These are phyloP conservation scores for Galeruca laticollis DNA, from an alignment of 2,888 invertebrate species.

Conservation along the genomic window DNA sequence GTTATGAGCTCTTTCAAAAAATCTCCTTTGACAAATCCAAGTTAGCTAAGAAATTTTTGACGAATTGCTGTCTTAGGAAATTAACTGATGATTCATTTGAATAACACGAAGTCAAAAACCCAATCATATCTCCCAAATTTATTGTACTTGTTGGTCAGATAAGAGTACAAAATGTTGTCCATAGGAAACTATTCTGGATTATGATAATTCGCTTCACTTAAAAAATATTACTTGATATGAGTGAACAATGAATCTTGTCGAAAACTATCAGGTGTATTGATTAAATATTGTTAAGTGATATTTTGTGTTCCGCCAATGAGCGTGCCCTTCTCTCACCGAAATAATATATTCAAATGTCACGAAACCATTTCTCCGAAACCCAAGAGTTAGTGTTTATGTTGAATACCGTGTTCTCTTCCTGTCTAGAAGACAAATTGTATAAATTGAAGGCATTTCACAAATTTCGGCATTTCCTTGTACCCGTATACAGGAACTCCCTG, in stretches of 20 bases:
- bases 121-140: no score
- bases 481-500: slow-evolving; percentile 27
- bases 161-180: no score
- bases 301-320: slow-evolving; percentile 17
- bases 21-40: no score
- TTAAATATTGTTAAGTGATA: not conserved
- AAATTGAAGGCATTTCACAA: slow-evolving; percentile 36
- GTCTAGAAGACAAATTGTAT: slow-evolving; percentile 36
- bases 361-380: slow-evolving; percentile 33
- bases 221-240: no score
- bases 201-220: no score
- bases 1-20: no score
- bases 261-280: not conserved
- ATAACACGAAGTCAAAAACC: no score
- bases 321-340: slow-evolving; percentile 26
- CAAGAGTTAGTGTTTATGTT: slow-evolving; percentile 35
- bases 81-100: no score
- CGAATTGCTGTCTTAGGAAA: no score
- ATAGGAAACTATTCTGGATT: no score
- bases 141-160: no score
- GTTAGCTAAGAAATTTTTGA: no score
- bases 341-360: slow-evolving; percentile 36
- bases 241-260: not conserved
- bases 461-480: slow-evolving; percentile 34
- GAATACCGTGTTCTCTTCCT: slow-evolving; percentile 36